Percentiles rank a stretch among this genome's conserved stretches.
Evolutionary conservation across 2,888 invertebrate genomes (phyloP).

Genomic region (Pandemis cinnamomeana): DNA sequence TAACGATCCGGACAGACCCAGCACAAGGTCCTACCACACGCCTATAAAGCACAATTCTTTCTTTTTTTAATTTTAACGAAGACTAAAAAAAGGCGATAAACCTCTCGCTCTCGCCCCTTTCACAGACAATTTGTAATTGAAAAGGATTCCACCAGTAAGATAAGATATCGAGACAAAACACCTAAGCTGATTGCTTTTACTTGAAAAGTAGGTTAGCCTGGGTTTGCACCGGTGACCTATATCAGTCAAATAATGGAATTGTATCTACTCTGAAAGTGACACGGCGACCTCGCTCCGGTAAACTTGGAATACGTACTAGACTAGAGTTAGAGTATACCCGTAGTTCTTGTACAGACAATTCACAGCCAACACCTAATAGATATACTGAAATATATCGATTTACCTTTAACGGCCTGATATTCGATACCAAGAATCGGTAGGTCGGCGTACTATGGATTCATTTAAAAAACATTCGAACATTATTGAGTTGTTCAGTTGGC

Average conservation of each 20-base stretch:
- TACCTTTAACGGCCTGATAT: conserved; percentile 7
- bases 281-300: conserved; percentile 20
- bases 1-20: too few relatives aligned
- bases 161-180: neutral
- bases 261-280: conserved; percentile 32
- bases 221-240: conserved; percentile 47
- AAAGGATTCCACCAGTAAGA: neutral
- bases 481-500: neutral
- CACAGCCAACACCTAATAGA: neutral
- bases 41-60: too few relatives aligned
- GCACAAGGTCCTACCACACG: too few relatives aligned
- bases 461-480: neutral
- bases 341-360: neutral
- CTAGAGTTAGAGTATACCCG: neutral
- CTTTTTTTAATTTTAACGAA: too few relatives aligned
- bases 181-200: conserved; percentile 25
- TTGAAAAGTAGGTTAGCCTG: conserved; percentile 39
- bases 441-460: conserved; percentile 11
- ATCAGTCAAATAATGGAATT: conserved; percentile 47
- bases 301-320: conserved; percentile 7
- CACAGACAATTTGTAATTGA: neutral
- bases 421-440: conserved; percentile 3
- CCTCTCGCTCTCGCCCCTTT: neutral
- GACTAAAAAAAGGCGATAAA: too few relatives aligned
- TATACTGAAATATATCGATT: conserved; percentile 5